Evolutionary conservation across 2,797 vertebrate genomes (phyloP), one percentile per base, ranked within the genome.

Genomic region (Channallabes apus): DNA sequence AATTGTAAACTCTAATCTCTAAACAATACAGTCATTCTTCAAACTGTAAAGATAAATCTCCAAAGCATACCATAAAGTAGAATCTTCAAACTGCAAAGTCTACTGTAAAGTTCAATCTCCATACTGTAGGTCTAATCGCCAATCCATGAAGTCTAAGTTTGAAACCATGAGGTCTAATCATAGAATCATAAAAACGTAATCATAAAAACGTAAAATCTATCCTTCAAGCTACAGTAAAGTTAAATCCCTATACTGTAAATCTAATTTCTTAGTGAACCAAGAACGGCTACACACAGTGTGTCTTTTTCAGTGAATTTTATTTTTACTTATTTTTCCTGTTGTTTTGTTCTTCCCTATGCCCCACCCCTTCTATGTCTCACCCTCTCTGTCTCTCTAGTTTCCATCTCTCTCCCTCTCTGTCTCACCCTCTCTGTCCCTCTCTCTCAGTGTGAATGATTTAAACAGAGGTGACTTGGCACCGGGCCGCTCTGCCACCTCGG

Each of bases 391-490:
- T 65, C 12, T 29, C 27, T 27, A 12, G 38, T 38, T 38, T 65
- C 68, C 51, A 73, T 68, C 82, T 71, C 56, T 84, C 58, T 35
- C 68, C 69, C 75, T 68, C 72, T 80, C 77, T 69, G 32, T 69
- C 80, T 54, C 65, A 71, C 59, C 56, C 29, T 80, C 78, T 88
- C 54, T 87, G 46, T 59, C 80, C 65, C 76, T 32, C 61, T 67
- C 56, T 85, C 71, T 87, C 67, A 51, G 76, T 65, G 68, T 73
- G 89, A 87, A 89, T 92, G 93, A 92, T 92, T 87, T 90, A 89
- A 91, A 86, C 87, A 85, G 88, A 89, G 89, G 90, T 90, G 88
- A 88, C 86, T 88, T 64, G 87, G 80, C 85, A 88, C 81, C 56
- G 76, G 81, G 82, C 84, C 58, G 61, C 85, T 84, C 41, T 90